These are phyloP conservation scores for Esox lucius DNA, from an alignment of 2,797 vertebrate genomes.

Conservation along the genomic window DNA sequence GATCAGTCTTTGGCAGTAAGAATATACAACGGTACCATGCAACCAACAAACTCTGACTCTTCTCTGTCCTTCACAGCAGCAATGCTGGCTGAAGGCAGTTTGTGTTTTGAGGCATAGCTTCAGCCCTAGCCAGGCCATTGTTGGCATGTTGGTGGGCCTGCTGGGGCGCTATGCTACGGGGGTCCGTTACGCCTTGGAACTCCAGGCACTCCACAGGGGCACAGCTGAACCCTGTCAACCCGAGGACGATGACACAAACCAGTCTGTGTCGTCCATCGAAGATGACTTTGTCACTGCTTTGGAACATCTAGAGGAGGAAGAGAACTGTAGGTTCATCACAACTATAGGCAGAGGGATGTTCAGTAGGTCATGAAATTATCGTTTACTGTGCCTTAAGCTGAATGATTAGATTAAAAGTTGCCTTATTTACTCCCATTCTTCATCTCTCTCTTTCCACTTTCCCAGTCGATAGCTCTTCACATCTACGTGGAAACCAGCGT, in stretches of 20 bases:
- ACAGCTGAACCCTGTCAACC: constrained; percentile 70
- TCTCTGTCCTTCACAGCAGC: constrained; percentile 41
- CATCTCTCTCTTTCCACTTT: neutral
- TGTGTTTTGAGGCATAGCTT: constrained; percentile 87
- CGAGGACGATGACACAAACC: constrained; percentile 96
- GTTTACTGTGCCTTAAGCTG: neutral
- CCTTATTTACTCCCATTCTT: neutral
- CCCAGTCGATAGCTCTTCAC: constrained; percentile 61
- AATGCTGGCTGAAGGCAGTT: constrained; percentile 79
- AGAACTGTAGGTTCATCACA: constrained; percentile 52
- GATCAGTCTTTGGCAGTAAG: neutral
- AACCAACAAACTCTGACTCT: neutral
- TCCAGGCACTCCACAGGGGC: constrained; percentile 72
- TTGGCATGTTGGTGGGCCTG: constrained; percentile 79
- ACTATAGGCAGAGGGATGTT: neutral
- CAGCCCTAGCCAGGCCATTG: constrained; percentile 74
- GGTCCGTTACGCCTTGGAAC: constrained; percentile 84
- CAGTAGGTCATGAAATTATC: neutral
- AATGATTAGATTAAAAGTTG: neutral
- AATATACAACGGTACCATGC: neutral
- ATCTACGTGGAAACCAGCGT: constrained; percentile 76
- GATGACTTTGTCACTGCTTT: constrained; percentile 98
- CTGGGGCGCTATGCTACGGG: constrained; percentile 88
- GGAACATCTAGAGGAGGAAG: constrained; percentile 93
- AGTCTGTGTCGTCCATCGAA: constrained; percentile 96